phyloP scores from a whole-genome alignment of 2,113 vertebrate genomes.

The Ginglymostoma cirratum region DNA sequence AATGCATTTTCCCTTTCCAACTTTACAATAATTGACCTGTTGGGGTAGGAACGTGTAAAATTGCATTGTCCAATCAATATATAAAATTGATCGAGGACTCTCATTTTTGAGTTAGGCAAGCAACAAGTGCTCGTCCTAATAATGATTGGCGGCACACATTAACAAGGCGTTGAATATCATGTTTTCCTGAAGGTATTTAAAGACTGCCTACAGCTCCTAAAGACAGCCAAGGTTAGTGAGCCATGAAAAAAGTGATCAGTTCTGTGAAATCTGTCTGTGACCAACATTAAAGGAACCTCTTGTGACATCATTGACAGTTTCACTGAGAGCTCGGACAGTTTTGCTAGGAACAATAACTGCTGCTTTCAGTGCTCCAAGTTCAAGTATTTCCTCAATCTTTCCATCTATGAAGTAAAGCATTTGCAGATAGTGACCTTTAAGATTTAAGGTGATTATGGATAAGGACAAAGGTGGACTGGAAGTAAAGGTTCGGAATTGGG shows the following conservation, averaged over 20 bases:
- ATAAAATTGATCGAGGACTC: background rate
- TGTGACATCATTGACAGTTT: background rate
- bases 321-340: background rate
- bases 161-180: background rate
- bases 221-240: background rate
- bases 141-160: background rate
- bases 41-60: background rate
- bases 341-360: background rate
- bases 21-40: background rate
- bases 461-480: no score
- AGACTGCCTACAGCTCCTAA: background rate
- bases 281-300: background rate
- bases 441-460: no score
- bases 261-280: background rate
- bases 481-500: no score
- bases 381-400: background rate
- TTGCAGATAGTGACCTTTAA: background rate
- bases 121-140: background rate
- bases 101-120: background rate
- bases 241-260: background rate
- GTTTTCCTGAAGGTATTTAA: background rate
- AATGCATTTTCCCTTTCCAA: background rate
- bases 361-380: background rate
- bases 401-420: background rate
- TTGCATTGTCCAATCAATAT: background rate